Conservation (phyloP, 2,797 vertebrate species). For the Lagocephalus sceleratus region DNA sequence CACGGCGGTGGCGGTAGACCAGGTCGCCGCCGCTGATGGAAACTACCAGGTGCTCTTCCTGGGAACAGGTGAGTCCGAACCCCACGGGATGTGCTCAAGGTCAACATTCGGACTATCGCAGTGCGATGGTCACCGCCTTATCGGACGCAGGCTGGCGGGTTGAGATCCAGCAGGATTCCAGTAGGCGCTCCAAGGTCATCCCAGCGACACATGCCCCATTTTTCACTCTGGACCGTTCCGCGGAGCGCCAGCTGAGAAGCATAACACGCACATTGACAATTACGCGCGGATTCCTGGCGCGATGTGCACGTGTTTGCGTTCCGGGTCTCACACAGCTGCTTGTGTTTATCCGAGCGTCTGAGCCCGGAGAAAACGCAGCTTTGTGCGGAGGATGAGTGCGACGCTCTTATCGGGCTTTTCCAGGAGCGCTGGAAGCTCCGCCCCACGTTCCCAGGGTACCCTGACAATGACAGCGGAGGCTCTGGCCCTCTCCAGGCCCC, state of each 20-base stretch:
- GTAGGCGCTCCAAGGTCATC: too few species aligned
- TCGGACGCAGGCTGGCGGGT: too few species aligned
- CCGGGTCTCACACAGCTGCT: constrained; percentile 62
- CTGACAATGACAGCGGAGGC: constrained; percentile 12
- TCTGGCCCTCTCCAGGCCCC: constrained; percentile 18
- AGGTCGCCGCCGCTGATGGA: constrained; percentile 90
- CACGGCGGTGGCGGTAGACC: constrained; percentile 91
- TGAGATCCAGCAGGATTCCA: too few species aligned
- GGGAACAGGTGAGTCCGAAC: constrained; percentile 83
- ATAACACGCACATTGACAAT: not conserved
- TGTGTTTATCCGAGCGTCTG: constrained; percentile 56
- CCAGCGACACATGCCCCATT: not conserved
- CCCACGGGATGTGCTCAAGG: not conserved
- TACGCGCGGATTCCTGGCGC: constrained; percentile 2
- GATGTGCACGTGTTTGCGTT: constrained; percentile 30
- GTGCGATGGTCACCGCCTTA: too few species aligned
- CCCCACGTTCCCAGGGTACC: not conserved
- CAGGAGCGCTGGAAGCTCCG: constrained; percentile 39
- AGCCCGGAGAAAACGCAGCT: constrained; percentile 23
- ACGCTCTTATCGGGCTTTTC: constrained; percentile 49
- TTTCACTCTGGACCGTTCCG: not conserved
- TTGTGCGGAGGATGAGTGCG: constrained; percentile 39
- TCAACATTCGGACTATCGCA: too few species aligned
- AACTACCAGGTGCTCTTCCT: constrained; percentile 95
- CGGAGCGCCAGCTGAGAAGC: constrained; percentile 1